Percentiles rank a stretch among this genome's conserved stretches.
Conservation (phyloP, 37 sponge, comb jelly and placozoan genomes). For the Haliclona indistincta region DNA sequence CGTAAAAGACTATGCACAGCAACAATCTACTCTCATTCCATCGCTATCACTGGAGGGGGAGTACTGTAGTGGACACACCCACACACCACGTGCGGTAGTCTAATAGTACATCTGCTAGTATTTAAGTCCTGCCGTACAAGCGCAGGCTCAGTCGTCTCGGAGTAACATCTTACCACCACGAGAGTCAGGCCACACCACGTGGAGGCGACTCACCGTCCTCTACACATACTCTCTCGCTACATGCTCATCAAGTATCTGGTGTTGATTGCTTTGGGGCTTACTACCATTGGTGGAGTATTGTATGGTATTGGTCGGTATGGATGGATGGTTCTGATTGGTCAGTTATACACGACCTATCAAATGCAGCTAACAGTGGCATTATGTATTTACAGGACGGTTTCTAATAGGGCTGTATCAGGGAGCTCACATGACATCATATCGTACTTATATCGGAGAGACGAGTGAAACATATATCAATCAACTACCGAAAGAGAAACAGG, state of each 20-base stretch:
- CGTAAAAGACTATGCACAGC: no score
- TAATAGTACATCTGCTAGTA: no score
- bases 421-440: not conserved
- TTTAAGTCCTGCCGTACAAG: no score
- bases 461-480: constrained; percentile 13
- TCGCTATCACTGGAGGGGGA: no score
- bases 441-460: constrained; percentile 50
- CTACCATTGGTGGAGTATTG: constrained; percentile 18
- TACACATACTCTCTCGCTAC: constrained; percentile 8
- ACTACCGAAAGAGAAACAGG: constrained; percentile 15
- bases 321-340: constrained; percentile 49
- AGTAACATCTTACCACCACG: no score
- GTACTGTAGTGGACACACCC: no score
- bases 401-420: constrained; percentile 27
- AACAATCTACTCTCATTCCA: no score
- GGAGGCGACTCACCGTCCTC: no score
- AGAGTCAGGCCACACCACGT: no score
- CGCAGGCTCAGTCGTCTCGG: no score
- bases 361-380: not conserved
- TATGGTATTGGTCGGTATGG: constrained; percentile 28
- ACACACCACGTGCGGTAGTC: no score
- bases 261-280: not conserved
- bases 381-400: constrained; percentile 9
- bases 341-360: not conserved
- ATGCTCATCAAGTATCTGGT: constrained; percentile 16